Evolutionary conservation across 2,888 invertebrate genomes (phyloP).

Genomic region (Nomada goodeniana): DNA sequence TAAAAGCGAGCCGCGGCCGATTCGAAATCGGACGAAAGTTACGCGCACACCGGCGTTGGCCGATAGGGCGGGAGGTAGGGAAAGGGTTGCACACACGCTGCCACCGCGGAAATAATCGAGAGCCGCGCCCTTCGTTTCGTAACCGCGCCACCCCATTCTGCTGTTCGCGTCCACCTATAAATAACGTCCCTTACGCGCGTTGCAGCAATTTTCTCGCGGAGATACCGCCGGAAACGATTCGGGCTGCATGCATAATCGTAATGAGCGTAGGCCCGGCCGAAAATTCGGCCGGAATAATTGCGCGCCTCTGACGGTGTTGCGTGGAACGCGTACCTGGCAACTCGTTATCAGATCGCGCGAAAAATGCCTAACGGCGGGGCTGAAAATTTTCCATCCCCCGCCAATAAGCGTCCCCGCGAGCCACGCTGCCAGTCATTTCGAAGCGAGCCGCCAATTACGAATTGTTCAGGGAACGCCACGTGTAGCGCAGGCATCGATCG

Average conservation of each 20-base stretch:
- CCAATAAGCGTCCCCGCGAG: neutral
- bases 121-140: slow-evolving; percentile 38
- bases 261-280: slow-evolving; percentile 29
- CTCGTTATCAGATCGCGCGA: slow-evolving; percentile 29
- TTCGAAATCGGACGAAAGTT: slow-evolving; percentile 49
- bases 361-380: neutral
- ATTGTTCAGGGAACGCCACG: no score
- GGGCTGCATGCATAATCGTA: slow-evolving; percentile 52
- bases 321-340: slow-evolving; percentile 14
- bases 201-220: slow-evolving; percentile 58
- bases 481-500: neutral
- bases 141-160: slow-evolving; percentile 43
- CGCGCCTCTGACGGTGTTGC: neutral
- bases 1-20: slow-evolving; percentile 49
- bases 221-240: slow-evolving; percentile 59
- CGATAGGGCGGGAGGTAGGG: neutral
- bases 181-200: slow-evolving; percentile 58
- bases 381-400: neutral
- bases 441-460: no score
- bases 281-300: slow-evolving; percentile 49
- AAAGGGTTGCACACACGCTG: slow-evolving; percentile 8
- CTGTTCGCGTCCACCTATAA: slow-evolving; percentile 46
- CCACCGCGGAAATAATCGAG: slow-evolving; percentile 55
- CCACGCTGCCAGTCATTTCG: neutral
- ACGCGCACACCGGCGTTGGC: neutral